Evolutionary conservation across 2,888 invertebrate genomes (phyloP).

Genomic region (Stratiomys singularior): DNA sequence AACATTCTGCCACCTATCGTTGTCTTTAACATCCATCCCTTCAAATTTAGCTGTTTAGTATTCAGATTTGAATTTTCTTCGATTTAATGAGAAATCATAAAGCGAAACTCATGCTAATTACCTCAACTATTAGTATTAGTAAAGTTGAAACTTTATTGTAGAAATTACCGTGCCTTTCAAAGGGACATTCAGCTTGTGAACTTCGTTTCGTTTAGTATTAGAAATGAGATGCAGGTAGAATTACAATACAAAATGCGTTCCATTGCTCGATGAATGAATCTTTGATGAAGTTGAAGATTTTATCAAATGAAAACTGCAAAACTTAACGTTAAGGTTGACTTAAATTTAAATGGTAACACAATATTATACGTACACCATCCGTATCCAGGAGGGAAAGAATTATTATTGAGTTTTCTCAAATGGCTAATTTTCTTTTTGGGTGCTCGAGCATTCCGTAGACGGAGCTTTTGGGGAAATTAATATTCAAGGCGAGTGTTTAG

Average conservation of each 20-base stretch:
- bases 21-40: neutral
- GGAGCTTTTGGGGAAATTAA: neutral
- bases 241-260: neutral
- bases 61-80: neutral
- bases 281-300: neutral
- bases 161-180: neutral
- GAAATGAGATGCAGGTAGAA: neutral
- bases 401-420: no score
- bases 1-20: neutral
- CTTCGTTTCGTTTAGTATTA: neutral
- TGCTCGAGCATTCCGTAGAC: no score
- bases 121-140: neutral
- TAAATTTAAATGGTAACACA: neutral
- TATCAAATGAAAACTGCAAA: neutral
- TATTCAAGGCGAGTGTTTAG: neutral
- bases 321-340: neutral
- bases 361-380: neutral
- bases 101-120: neutral
- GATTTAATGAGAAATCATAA: conserved; percentile 5
- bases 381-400: neutral
- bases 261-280: neutral
- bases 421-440: no score
- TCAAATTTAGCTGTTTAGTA: neutral
- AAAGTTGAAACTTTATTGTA: neutral
- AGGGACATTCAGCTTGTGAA: neutral